These are phyloP conservation scores for Chelon labrosus DNA, from an alignment of 2,797 vertebrate genomes.

Conservation along the genomic window DNA sequence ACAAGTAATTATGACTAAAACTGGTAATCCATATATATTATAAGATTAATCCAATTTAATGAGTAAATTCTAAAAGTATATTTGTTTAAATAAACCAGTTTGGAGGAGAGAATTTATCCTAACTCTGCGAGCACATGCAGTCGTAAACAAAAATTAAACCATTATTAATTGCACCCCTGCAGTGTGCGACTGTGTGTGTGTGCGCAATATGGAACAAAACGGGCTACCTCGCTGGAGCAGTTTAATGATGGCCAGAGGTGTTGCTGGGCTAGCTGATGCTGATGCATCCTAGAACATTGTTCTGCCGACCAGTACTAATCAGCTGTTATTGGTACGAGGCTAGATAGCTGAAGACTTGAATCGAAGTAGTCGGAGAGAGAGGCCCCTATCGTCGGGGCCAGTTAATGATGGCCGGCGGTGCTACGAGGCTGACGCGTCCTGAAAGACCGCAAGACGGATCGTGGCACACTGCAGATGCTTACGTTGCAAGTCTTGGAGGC, in stretches of 20 bases:
- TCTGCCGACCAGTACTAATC: constrained; percentile 78
- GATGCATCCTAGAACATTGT: constrained; percentile 74
- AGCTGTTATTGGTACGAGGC: constrained; percentile 65
- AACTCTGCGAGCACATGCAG: constrained; percentile 11
- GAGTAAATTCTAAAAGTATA: background rate
- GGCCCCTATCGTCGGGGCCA: constrained; percentile 41
- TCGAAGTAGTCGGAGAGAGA: constrained; percentile 35
- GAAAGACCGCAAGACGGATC: constrained; percentile 58
- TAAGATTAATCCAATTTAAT: background rate
- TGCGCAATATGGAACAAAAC: constrained; percentile 62
- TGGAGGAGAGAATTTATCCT: constrained; percentile 18
- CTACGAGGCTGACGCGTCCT: constrained; percentile 61
- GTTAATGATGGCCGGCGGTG: constrained; percentile 75
- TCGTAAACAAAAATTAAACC: constrained; percentile 38
- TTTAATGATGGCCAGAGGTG: constrained; percentile 80
- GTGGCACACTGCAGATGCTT: constrained; percentile 54
- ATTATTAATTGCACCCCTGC: constrained; percentile 46
- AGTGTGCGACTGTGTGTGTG: constrained; percentile 36
- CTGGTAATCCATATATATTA: too few species aligned
- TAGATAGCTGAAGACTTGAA: constrained; percentile 53
- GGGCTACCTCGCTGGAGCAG: constrained; percentile 55
- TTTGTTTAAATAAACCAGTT: constrained; percentile 29
- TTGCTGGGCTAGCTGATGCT: constrained; percentile 57
- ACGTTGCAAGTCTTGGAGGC: constrained; percentile 30
- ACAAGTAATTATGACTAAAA: too few species aligned